Evolutionary conservation across 2,888 invertebrate species (phyloP), one percentile per base, ranked within the genome.

Genomic region (Sphaerophoria rueppellii): DNA sequence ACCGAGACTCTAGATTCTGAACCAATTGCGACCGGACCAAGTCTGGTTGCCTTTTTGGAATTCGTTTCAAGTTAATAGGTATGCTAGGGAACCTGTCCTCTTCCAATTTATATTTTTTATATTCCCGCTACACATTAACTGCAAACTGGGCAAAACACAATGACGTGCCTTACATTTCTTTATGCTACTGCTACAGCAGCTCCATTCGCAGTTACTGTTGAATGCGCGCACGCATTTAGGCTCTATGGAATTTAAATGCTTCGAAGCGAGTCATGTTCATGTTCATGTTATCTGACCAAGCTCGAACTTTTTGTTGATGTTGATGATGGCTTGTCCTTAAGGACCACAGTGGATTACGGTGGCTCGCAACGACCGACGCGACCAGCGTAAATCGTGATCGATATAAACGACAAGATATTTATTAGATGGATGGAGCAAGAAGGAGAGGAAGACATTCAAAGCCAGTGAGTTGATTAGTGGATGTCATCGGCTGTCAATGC

Each of bases 171-270:
- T 14, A 11, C 48, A 61, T 46, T 40, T 40, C 16, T 43, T 48
- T 55, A 32, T 65, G 63, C 34, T 65, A 40, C 52, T 40, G 35
- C 1, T 40, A 24, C 34, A 7, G 32, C 63, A 32, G 61, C 35
- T 48, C 24, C 24, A 24, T 24, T 2, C 24, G 24, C 24, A 24
- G 24, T 24, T 24, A 24, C 24, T 24, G 24, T 24, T 24, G 24
- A 24, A 43, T 43, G 12, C 9, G 37, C 54, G 48, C 60, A 79
- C 74, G 73, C 74, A 77, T 77, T 77, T 32, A 60, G 57, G 72
- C 77, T 78, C 61, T 50, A 57, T 43, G 78, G 78, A 72, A 82
- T 83, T 71, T 67, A 75, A 79, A 83, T 79, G 74, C 71, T 52
- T 52, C 48, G 40, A 52, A 52, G 43, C 69, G 69, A 70, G 24